These are phyloP conservation scores for Euura lappo DNA, from an alignment of 1,140 invertebrate species.

Conservation along the genomic window DNA sequence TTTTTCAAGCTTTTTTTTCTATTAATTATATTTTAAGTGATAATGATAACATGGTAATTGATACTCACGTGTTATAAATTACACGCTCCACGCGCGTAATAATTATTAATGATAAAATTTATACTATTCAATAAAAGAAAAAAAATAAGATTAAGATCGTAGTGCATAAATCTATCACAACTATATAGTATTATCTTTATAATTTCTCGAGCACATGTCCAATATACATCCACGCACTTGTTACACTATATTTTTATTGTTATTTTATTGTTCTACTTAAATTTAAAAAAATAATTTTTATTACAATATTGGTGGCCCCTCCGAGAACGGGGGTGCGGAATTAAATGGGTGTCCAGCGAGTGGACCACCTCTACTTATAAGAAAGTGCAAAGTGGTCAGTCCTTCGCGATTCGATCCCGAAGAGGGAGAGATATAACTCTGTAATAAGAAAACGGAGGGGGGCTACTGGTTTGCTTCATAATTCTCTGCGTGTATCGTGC, in stretches of 20 bases:
- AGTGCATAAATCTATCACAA: background rate
- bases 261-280: too few relatives aligned
- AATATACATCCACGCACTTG: background rate
- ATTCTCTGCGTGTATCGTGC: too few relatives aligned
- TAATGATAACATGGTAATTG: background rate
- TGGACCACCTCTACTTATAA: slow-evolving; percentile 55
- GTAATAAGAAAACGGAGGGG: background rate
- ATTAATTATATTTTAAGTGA: too few relatives aligned
- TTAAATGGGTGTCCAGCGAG: slow-evolving; percentile 41
- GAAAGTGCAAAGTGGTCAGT: slow-evolving; percentile 51
- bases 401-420: slow-evolving; percentile 37
- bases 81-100: background rate
- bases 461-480: background rate
- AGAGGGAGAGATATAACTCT: background rate
- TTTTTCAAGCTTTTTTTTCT: too few relatives aligned
- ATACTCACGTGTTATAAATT: background rate
- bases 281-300: too few relatives aligned
- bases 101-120: background rate
- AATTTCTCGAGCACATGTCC: background rate
- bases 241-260: too few relatives aligned
- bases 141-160: background rate
- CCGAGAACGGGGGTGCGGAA: slow-evolving; percentile 41
- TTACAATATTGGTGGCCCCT: slow-evolving; percentile 1
- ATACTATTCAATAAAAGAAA: background rate
- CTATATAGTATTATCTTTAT: background rate